phyloP scores from a whole-genome alignment of 2,797 vertebrate genomes.

The Semotilus atromaculatus region DNA sequence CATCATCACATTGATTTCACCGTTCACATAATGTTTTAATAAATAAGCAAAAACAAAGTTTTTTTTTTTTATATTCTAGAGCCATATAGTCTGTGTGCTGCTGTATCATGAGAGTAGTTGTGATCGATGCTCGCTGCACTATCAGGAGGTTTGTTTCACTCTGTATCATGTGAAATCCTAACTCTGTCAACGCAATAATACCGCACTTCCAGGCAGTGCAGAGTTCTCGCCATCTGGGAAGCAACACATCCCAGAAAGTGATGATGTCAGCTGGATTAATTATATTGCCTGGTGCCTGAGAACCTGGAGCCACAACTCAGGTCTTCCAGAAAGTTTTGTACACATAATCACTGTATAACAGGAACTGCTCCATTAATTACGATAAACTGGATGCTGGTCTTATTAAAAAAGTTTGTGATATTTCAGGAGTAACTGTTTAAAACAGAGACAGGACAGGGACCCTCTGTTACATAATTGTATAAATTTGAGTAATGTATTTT shows the following conservation, averaged over 20 bases:
- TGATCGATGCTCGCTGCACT: slow-evolving; percentile 24
- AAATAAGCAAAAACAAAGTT: neutral
- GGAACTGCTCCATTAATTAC: slow-evolving; percentile 21
- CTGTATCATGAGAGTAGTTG: neutral
- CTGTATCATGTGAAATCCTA: slow-evolving; percentile 32
- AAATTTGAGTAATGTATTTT: neutral
- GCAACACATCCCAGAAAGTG: slow-evolving; percentile 37
- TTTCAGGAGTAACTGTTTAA: neutral
- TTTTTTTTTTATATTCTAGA: neutral
- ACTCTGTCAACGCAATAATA: slow-evolving; percentile 28
- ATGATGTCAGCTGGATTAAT: slow-evolving; percentile 46
- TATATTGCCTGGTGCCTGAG: slow-evolving; percentile 44
- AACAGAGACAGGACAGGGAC: neutral
- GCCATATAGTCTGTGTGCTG: neutral
- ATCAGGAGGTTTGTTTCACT: slow-evolving; percentile 30
- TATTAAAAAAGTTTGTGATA: neutral
- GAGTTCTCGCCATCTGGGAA: slow-evolving; percentile 24
- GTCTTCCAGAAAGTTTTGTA: neutral
- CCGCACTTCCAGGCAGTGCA: slow-evolving; percentile 4
- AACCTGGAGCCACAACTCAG: slow-evolving; percentile 39
- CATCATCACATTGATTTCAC: neutral
- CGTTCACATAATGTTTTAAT: neutral
- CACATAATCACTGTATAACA: slow-evolving; percentile 1
- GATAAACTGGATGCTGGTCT: neutral
- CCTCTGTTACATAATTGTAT: neutral